These are phyloP conservation scores for Limanda limanda DNA, from an alignment of 2,113 vertebrate genomes.

Conservation along the genomic window DNA sequence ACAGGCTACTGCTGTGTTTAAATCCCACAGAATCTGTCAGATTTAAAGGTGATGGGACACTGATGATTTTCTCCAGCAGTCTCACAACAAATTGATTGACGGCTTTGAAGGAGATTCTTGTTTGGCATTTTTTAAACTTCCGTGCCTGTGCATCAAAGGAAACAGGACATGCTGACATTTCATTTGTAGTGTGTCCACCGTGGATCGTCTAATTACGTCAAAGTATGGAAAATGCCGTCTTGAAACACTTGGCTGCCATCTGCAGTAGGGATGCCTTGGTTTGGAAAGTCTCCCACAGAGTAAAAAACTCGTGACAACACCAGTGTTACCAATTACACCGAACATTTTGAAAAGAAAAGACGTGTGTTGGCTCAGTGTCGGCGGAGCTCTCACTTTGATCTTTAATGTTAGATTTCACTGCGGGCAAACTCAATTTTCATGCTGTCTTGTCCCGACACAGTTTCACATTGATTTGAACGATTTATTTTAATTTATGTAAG, in stretches of 20 bases:
- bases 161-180: slow-evolving; percentile 18
- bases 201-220: slow-evolving; percentile 33
- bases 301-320: no score
- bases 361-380: no score
- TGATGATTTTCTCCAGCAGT: slow-evolving; percentile 12
- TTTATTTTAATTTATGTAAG: no score
- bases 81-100: slow-evolving; percentile 7
- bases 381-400: no score
- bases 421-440: no score
- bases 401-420: no score
- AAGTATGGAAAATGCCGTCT: background rate
- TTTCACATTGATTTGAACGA: no score
- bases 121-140: slow-evolving; percentile 13
- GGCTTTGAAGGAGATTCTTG: background rate
- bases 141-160: slow-evolving; percentile 5
- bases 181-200: slow-evolving; percentile 18
- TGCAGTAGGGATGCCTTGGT: slow-evolving; percentile 10
- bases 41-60: slow-evolving; percentile 4
- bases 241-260: slow-evolving; percentile 42
- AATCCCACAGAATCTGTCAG: background rate
- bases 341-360: no score
- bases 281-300: background rate
- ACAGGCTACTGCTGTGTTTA: background rate
- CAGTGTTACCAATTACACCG: no score
- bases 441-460: no score